A percentile compares a stretch with the other conserved stretches of the same genome.
These are phyloP conservation scores for Hyperoplus immaculatus DNA, from an alignment of 2,797 vertebrate genomes.

Conservation along the genomic window DNA sequence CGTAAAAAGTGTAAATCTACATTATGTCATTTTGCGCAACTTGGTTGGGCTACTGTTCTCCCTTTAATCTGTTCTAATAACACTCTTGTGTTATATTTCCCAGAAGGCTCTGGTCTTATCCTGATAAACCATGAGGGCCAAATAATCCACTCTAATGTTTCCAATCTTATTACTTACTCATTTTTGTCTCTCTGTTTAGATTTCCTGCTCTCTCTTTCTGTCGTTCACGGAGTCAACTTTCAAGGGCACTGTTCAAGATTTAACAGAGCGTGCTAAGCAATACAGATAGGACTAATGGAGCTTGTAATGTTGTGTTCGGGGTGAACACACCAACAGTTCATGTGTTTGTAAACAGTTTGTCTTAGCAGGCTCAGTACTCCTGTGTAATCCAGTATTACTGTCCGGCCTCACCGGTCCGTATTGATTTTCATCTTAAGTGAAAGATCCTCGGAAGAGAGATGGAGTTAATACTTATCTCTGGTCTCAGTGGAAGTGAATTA, in stretches of 20 bases:
- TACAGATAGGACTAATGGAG: slow-evolving; percentile 38
- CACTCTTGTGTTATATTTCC: slow-evolving; percentile 62
- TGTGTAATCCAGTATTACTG: slow-evolving; percentile 64
- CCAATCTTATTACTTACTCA: slow-evolving; percentile 63
- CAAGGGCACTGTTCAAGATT: slow-evolving; percentile 49
- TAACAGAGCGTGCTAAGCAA: slow-evolving; percentile 10
- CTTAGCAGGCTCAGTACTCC: slow-evolving; percentile 37
- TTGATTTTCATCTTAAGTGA: slow-evolving; percentile 72
- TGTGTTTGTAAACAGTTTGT: slow-evolving; percentile 54
- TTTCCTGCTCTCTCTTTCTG: slow-evolving; percentile 53
- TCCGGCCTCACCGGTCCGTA: slow-evolving; percentile 50
- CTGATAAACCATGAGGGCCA: slow-evolving; percentile 64
- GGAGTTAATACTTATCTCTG: slow-evolving; percentile 53
- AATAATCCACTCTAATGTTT: slow-evolving; percentile 73
- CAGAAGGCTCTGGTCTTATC: slow-evolving; percentile 65
- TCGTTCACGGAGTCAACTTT: slow-evolving; percentile 51
- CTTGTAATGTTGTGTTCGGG: slow-evolving; percentile 42
- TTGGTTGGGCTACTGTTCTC: slow-evolving; percentile 35
- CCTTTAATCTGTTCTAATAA: slow-evolving; percentile 63
- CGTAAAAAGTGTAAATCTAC: slow-evolving; percentile 43
- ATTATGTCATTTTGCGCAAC: slow-evolving; percentile 56
- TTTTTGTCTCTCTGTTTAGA: slow-evolving; percentile 50
- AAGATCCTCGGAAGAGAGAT: slow-evolving; percentile 56
- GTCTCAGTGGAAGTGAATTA: slow-evolving; percentile 51
- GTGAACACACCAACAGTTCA: slow-evolving; percentile 45